Conservation (phyloP, 2,113 vertebrate species). For the Pachypanchax playfairii region DNA sequence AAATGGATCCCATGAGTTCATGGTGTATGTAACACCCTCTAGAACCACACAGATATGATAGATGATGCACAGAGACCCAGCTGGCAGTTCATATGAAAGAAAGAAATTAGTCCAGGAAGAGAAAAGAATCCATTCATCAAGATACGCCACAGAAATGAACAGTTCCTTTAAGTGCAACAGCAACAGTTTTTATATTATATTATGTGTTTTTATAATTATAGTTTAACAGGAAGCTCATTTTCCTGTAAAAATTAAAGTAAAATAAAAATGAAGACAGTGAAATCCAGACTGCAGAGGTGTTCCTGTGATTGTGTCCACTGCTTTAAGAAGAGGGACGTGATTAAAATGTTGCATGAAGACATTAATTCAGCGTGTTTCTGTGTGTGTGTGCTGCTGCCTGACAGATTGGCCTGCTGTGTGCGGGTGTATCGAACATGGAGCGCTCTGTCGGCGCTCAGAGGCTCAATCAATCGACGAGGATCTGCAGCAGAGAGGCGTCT, state of each 20-base stretch:
- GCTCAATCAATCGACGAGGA: conserved; percentile 51
- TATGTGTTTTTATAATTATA: too few species aligned
- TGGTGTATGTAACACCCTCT: background rate
- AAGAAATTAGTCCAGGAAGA: background rate
- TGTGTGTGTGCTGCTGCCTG: conserved; percentile 25
- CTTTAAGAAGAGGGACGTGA: conserved; percentile 3
- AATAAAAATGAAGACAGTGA: too few species aligned
- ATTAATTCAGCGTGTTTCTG: conserved; percentile 24
- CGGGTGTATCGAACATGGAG: conserved; percentile 47
- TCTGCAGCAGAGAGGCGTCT: conserved; percentile 54
- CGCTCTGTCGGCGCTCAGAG: conserved; percentile 40
- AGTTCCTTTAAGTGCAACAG: background rate
- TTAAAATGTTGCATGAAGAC: conserved; percentile 4
- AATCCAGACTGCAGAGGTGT: too few species aligned
- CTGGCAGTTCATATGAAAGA: background rate
- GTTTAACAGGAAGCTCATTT: too few species aligned
- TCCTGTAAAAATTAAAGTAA: too few species aligned
- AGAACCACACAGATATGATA: background rate
- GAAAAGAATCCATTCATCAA: background rate
- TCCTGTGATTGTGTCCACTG: too few species aligned
- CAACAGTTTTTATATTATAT: background rate
- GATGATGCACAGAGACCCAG: background rate
- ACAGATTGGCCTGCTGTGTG: conserved; percentile 53
- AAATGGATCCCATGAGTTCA: background rate
- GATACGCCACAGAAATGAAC: background rate